Base-by-base conservation (phyloP, 2,113 vertebrate genomes). In the Odobenus rosmarus region DNA sequence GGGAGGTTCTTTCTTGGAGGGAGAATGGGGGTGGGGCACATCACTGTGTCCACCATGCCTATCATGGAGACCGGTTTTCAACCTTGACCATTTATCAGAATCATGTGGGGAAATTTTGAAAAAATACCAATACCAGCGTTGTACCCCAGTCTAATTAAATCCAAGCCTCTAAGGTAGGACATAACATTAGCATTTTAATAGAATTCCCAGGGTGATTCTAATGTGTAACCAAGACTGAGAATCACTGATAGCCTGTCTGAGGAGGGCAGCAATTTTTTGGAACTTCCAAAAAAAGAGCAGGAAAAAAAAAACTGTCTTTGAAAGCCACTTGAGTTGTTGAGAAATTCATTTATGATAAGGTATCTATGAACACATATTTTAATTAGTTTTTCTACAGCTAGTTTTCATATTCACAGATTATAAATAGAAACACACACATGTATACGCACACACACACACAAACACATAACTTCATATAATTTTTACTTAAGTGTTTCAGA, bases 401-500 rank as follows among this genome's bases (percentile, higher is more conserved):
- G 33, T 85, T 96, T 91, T 95, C 46, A 88, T 39, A 64, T 62
- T 49, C 23, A 39, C 19, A 89, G 15, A 26, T 49, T 39, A 53
- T 86, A 72, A 72, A 67, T 69, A 84, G 55, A 71, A 80, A 88
- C 21, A 61, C 5, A 46, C 3, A 59, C 4, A 57, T 19, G 77
- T 15, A n/a, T 21, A 55, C 16, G 42, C 28, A 69, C 10, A 67
- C 6, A 61, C n/a, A 64, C 0, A 51, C 33, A 74, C 39, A 88
- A 46, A 79, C 33, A 86, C 28, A 95, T 82, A 72, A 21, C 28
- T 90, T 94, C 31, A n/a, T 74, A 14, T 62, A 36, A 82, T 74
- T 97, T 97, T 97, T 88, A 51, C 31, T 57, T 49, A 88, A 88
- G 39, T 67, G 36, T 95, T 92, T 95, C 31, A 87, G 62, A 89